phyloP scores from a whole-genome alignment of 2,797 vertebrate genomes.

The Phrynocephalus forsythii region DNA sequence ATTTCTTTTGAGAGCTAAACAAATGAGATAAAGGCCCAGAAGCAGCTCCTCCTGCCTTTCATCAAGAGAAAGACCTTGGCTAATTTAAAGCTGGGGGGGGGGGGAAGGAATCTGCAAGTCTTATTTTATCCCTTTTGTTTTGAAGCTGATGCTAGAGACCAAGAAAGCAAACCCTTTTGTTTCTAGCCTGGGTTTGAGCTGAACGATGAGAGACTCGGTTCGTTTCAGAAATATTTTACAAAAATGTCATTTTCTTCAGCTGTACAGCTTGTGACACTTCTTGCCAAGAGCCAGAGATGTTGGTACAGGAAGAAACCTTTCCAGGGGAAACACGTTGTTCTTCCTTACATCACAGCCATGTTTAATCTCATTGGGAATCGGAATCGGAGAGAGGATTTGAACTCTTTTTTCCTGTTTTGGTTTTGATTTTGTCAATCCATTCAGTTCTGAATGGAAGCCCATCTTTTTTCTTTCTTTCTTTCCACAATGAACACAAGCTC shows the following conservation, averaged over 20 bases:
- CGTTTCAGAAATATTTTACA: constrained; percentile 37
- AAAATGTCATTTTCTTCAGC: constrained; percentile 55
- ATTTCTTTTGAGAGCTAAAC: constrained; percentile 53
- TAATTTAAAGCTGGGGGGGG: constrained; percentile 21
- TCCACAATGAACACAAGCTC: constrained; percentile 37
- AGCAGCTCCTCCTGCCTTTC: constrained; percentile 36
- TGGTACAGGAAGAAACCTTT: constrained; percentile 17
- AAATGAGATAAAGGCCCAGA: constrained; percentile 42
- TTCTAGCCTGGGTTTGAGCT: constrained; percentile 1
- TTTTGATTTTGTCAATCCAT: not conserved
- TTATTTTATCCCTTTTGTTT: constrained; percentile 26
- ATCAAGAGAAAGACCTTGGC: constrained; percentile 43
- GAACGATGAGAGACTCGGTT: constrained; percentile 22
- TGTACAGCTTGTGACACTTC: constrained; percentile 31
- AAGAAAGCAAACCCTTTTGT: not conserved
- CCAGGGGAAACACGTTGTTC: constrained; percentile 22
- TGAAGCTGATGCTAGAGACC: constrained; percentile 26
- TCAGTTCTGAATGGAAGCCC: not conserved
- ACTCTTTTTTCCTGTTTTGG: constrained; percentile 22
- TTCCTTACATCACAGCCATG: constrained; percentile 55
- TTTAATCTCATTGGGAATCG: constrained; percentile 37
- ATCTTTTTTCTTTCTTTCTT: constrained; percentile 13
- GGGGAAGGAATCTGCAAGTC: not conserved
- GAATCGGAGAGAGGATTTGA: constrained; percentile 44
- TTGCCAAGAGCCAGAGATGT: constrained; percentile 8